These are phyloP conservation scores for Aphaenogaster rudis DNA, from an alignment of 1,140 invertebrate species.

Conservation along the genomic window DNA sequence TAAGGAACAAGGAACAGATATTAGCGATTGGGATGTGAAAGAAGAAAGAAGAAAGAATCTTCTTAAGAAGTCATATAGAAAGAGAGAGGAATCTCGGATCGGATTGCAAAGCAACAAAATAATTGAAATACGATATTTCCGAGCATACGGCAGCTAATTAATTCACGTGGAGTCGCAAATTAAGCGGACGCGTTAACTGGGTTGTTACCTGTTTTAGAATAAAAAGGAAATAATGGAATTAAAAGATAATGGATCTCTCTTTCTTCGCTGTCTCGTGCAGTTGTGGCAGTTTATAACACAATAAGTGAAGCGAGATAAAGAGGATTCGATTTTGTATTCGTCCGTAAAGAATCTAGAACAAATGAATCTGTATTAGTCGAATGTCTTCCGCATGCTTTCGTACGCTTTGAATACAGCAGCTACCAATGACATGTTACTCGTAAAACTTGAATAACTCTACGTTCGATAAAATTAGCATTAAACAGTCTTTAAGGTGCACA, in stretches of 20 bases:
- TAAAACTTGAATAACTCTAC: neutral
- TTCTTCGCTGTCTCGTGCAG: conserved; percentile 25
- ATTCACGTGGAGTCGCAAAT: neutral
- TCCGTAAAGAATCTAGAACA: conserved; percentile 44
- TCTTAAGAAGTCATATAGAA: too few relatives aligned
- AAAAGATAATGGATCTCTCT: conserved; percentile 32
- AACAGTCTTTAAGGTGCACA: neutral
- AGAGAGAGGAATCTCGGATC: too few relatives aligned
- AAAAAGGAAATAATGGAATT: conserved; percentile 24
- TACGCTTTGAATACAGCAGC: neutral
- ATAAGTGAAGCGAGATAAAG: conserved; percentile 31
- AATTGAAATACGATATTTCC: neutral
- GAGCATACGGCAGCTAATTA: neutral
- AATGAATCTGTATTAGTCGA: conserved; percentile 22
- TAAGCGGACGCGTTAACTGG: conserved; percentile 15
- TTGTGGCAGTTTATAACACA: conserved; percentile 30
- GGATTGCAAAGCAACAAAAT: neutral
- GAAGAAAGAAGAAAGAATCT: too few relatives aligned
- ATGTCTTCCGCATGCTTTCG: neutral
- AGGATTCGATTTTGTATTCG: conserved; percentile 19
- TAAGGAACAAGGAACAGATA: too few relatives aligned
- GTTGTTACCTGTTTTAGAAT: neutral
- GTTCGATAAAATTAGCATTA: neutral
- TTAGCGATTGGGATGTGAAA: too few relatives aligned
- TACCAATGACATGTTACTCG: neutral